Evolutionary conservation across 2,888 invertebrate species (phyloP), one percentile per base, ranked within the genome.

Genomic region (Apoda limacodes): DNA sequence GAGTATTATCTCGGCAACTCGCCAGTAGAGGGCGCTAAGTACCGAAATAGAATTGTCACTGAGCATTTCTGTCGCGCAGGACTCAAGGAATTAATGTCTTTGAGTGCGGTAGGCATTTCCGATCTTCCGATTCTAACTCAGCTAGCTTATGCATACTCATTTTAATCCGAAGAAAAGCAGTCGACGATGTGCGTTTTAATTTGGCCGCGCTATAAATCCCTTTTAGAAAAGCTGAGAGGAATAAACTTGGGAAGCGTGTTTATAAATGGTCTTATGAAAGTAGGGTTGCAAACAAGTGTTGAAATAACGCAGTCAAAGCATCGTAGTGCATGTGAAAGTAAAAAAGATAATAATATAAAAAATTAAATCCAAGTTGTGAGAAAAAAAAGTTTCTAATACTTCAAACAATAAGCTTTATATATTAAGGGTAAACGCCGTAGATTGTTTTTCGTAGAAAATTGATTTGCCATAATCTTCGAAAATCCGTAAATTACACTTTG

Each of bases 1-100:
- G 50, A 48, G 46, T 50, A 43, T 48, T 52, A 52, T 52, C 70
- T 72, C 70, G 76, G 76, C 76, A 75, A 50, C 60, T 62, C 62
- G 76, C 76, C 76, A 76, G 67, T 55, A 76, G 75, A 74, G 72
- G 75, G 72, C 75, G 72, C 70, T 71, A 56, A 46, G 49, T 51
- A 63, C 30, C 48, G 69, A 75, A 72, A 75, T 76, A 66, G 70
- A 50, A 6, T 40, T 70, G 70, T 71, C 71, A 61, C 59, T 54
- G 59, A 45, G 54, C 54, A 46, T n/a, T n/a, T n/a, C n/a, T n/a
- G n/a, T 35, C 17, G 17, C 7, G 5, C 17, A 7, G 5, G 17
- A 5, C 17, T 45, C 42, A 37, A 33, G 55, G 63, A 68, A 46
- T 65, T 69, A 17, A 68, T 58, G 43, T 48, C 54, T 46, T 40